A percentile compares a stretch with the other conserved stretches of the same genome.
phyloP scores from a whole-genome alignment of 2,797 vertebrate genomes.

The Selene dorsalis region DNA sequence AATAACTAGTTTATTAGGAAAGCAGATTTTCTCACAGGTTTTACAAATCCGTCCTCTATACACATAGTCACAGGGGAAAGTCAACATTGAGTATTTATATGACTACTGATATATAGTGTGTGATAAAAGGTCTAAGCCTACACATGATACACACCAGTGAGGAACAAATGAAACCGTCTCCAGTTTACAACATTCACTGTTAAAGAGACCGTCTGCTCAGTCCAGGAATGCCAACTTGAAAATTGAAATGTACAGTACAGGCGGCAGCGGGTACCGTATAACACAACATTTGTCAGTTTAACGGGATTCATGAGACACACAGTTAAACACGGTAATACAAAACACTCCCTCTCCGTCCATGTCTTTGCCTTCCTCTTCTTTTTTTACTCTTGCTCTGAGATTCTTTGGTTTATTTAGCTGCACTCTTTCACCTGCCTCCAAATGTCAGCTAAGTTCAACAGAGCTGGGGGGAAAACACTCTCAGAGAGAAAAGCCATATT shows the following conservation, averaged over 20 bases:
- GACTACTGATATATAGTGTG: neutral
- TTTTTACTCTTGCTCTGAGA: constrained; percentile 34
- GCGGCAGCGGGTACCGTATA: constrained; percentile 6
- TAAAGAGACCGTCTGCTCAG: constrained; percentile 34
- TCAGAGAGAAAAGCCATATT: constrained; percentile 50
- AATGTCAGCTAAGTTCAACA: constrained; percentile 66
- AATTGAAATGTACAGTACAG: constrained; percentile 15
- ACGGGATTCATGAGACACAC: constrained; percentile 33
- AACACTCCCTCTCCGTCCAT: constrained; percentile 12
- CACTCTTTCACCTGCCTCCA: constrained; percentile 62
- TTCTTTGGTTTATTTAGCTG: constrained; percentile 61
- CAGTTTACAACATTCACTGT: constrained; percentile 30
- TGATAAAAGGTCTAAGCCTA: constrained; percentile 4
- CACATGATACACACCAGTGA: constrained; percentile 15
- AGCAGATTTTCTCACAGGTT: neutral
- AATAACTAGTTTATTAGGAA: neutral
- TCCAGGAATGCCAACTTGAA: constrained; percentile 15
- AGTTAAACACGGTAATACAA: constrained; percentile 31
- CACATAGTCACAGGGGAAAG: neutral
- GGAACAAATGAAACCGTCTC: constrained; percentile 18
- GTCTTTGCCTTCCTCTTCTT: constrained; percentile 34
- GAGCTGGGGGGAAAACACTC: constrained; percentile 60
- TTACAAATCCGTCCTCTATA: neutral
- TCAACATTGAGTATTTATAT: neutral
- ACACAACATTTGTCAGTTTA: constrained; percentile 45